phyloP scores from a whole-genome alignment of 2,888 invertebrate species.

The Eilema sororculum region DNA sequence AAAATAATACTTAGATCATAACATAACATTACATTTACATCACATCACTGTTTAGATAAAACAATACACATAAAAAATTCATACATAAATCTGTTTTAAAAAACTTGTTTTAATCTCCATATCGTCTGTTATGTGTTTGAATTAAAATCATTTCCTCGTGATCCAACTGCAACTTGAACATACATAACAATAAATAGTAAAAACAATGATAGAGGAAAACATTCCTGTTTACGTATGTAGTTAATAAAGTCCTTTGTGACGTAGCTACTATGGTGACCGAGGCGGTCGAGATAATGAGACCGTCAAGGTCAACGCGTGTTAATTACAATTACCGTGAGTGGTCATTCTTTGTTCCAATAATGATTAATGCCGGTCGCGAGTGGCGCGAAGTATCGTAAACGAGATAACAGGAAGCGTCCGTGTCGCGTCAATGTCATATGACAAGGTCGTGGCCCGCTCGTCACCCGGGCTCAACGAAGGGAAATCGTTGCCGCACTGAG shows the following conservation, averaged over 20 bases:
- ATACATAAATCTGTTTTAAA: background rate
- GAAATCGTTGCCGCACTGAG: background rate
- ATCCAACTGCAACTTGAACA: conserved; percentile 55
- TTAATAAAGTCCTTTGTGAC: conserved; percentile 80
- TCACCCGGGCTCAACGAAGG: conserved; percentile 31
- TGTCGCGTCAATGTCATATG: conserved; percentile 78
- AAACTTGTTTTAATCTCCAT: conserved; percentile 15
- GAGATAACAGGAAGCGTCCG: conserved; percentile 86
- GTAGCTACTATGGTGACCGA: conserved; percentile 65
- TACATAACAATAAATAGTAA: conserved; percentile 67
- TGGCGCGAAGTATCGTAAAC: conserved; percentile 78
- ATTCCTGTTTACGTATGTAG: conserved; percentile 70
- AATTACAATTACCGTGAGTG: conserved; percentile 86
- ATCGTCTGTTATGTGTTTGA: conserved; percentile 10
- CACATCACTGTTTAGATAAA: conserved; percentile 1
- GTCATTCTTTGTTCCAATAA: conserved; percentile 87
- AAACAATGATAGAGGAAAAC: conserved; percentile 79
- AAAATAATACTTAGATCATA: background rate
- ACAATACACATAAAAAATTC: background rate
- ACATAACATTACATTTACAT: conserved; percentile 3
- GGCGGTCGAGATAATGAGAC: conserved; percentile 71
- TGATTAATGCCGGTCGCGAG: conserved; percentile 83
- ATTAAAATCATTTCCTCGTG: conserved; percentile 63
- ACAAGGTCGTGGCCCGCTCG: conserved; percentile 68
- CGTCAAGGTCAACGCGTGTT: conserved; percentile 77